phyloP scores from a whole-genome alignment of 2,888 invertebrate genomes.

The Tortrix viridana region DNA sequence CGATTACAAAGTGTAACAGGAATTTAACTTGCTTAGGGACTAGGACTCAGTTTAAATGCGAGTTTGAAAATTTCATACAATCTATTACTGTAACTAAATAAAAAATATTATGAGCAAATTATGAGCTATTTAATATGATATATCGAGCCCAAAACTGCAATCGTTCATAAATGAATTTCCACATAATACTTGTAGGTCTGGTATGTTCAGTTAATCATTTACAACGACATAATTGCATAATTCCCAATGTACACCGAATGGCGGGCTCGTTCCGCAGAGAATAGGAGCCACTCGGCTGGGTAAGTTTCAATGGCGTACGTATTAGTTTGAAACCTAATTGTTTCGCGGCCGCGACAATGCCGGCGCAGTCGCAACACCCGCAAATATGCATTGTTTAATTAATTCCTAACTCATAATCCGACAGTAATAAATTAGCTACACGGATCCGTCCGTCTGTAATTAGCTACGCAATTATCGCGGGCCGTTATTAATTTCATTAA shows the following conservation, averaged over 20 bases:
- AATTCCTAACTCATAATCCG: slow-evolving; percentile 82
- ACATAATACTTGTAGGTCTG: background rate
- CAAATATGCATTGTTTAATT: slow-evolving; percentile 81
- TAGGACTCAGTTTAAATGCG: no score
- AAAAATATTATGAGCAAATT: no score
- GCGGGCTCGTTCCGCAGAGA: slow-evolving; percentile 50
- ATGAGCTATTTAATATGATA: no score
- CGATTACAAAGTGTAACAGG: no score
- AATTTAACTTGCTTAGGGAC: no score
- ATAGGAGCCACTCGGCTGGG: slow-evolving; percentile 48
- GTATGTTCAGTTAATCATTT: slow-evolving; percentile 25
- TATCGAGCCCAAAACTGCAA: no score
- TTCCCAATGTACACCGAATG: slow-evolving; percentile 49
- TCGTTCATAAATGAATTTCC: background rate
- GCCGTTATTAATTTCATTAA: slow-evolving; percentile 80
- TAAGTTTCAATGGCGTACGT: slow-evolving; percentile 56
- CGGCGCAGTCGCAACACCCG: slow-evolving; percentile 53
- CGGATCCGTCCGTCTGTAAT: slow-evolving; percentile 75
- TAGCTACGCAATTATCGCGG: slow-evolving; percentile 82
- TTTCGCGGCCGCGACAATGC: slow-evolving; percentile 53
- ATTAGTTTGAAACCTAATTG: slow-evolving; percentile 69
- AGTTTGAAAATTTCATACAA: no score
- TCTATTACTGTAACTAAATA: no score
- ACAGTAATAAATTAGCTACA: slow-evolving; percentile 78
- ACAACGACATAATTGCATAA: slow-evolving; percentile 47